Evolutionary conservation across 2,888 invertebrate genomes (phyloP).

Genomic region (Bibio marci): DNA sequence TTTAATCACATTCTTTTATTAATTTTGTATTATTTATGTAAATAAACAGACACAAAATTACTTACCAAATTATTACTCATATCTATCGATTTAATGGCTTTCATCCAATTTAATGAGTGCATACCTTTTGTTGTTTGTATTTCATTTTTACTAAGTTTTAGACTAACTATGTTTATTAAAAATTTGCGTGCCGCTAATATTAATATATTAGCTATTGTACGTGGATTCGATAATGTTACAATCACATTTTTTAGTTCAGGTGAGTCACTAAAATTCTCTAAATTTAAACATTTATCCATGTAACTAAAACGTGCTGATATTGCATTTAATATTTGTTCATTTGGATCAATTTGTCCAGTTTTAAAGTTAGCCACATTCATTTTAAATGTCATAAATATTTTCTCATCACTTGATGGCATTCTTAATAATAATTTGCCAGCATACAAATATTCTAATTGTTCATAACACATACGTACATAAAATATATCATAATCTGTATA

Average conservation of each 20-base stretch:
- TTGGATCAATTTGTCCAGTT: conserved; percentile 9
- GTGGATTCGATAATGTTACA: conserved; percentile 6
- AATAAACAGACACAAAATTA: neutral
- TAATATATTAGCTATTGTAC: conserved; percentile 6
- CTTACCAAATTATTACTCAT: conserved; percentile 8
- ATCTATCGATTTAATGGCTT: conserved; percentile 9
- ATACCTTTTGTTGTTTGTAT: conserved; percentile 8
- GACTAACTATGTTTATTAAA: conserved; percentile 6
- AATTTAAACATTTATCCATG: conserved; percentile 8
- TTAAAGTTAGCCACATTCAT: conserved; percentile 9
- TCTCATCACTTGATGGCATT: neutral
- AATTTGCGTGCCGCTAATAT: conserved; percentile 6
- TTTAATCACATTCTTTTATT: too few species aligned
- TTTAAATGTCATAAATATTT: conserved; percentile 5
- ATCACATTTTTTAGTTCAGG: conserved; percentile 6
- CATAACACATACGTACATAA: conserved; percentile 9
- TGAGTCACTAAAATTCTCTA: conserved; percentile 6
- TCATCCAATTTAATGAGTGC: conserved; percentile 7
- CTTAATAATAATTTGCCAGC: conserved; percentile 5
- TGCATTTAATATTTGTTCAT: conserved; percentile 4
- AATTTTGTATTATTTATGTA: too few species aligned
- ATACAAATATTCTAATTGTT: conserved; percentile 6
- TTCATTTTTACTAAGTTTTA: conserved; percentile 7
- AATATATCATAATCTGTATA: conserved; percentile 7
- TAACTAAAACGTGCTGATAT: conserved; percentile 7